Evolutionary conservation across 2,888 invertebrate genomes (phyloP).

Genomic region (Rhogogaster chlorosoma): DNA sequence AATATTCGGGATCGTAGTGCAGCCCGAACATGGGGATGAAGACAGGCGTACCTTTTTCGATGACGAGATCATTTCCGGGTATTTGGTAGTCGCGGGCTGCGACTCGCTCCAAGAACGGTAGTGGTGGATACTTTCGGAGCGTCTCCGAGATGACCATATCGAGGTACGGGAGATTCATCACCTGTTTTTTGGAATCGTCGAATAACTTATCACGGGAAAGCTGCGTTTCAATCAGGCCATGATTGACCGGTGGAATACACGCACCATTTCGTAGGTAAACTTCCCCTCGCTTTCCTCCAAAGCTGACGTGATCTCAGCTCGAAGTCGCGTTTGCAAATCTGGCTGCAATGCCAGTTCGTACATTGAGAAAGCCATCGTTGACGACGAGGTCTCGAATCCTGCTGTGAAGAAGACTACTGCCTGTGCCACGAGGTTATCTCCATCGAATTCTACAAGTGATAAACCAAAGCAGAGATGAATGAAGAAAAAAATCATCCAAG

Average conservation of each 20-base stretch:
- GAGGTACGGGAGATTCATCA: constrained; percentile 25
- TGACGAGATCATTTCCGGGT: constrained; percentile 64
- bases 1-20: constrained; percentile 77
- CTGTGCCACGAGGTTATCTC: constrained; percentile 69
- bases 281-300: constrained; percentile 61
- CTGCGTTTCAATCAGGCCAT: background rate
- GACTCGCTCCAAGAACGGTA: constrained; percentile 70
- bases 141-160: constrained; percentile 70
- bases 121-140: constrained; percentile 77
- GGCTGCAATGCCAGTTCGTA: constrained; percentile 67
- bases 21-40: constrained; percentile 74
- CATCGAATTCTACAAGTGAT: constrained; percentile 64
- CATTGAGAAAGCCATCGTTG: constrained; percentile 64
- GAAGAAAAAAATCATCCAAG: background rate
- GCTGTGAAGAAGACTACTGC: constrained; percentile 68
- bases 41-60: constrained; percentile 72
- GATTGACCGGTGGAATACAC: background rate
- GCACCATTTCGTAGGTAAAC: constrained; percentile 68
- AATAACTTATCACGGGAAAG: background rate
- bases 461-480: background rate
- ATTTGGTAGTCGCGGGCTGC: constrained; percentile 71
- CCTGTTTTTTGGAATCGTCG: background rate
- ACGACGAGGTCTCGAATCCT: constrained; percentile 71
- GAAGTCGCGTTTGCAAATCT: constrained; percentile 63
- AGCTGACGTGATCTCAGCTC: constrained; percentile 63